Percentiles rank a stretch among this genome's conserved stretches.
Evolutionary conservation across 2,888 invertebrate species (phyloP).

Genomic region (Nomada fucata): DNA sequence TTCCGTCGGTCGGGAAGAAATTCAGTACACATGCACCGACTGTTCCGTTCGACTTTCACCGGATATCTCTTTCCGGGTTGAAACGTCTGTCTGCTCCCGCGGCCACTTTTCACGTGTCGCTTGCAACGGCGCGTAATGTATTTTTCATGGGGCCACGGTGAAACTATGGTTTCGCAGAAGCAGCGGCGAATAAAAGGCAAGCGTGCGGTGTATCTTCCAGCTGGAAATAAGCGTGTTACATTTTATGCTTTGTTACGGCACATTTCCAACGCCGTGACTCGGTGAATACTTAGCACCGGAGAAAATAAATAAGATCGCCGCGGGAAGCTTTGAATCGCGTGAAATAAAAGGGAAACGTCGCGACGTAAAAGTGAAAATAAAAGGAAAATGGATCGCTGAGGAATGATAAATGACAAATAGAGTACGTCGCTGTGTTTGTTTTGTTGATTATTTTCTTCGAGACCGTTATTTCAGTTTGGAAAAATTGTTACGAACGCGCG

Average conservation of each 20-base stretch:
- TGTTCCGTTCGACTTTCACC: slow-evolving; percentile 13
- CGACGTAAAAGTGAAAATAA: too few relatives aligned
- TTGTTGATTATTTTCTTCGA: too few relatives aligned
- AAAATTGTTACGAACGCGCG: too few relatives aligned
- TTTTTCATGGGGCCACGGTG: slow-evolving; percentile 55
- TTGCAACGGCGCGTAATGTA: slow-evolving; percentile 46
- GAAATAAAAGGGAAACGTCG: too few relatives aligned
- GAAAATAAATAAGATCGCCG: too few relatives aligned
- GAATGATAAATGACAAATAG: too few relatives aligned
- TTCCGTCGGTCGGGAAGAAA: slow-evolving; percentile 17
- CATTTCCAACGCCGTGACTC: neutral
- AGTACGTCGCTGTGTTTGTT: too few relatives aligned
- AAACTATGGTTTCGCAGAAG: slow-evolving; percentile 27
- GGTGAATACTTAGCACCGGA: neutral
- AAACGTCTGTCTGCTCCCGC: slow-evolving; percentile 30
- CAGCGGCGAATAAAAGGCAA: slow-evolving; percentile 37
- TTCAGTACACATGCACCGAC: slow-evolving; percentile 14
- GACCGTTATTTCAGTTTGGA: too few relatives aligned
- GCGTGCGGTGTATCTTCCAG: slow-evolving; percentile 1
- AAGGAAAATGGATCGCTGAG: too few relatives aligned
- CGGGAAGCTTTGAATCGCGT: too few relatives aligned
- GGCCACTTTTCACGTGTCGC: slow-evolving; percentile 39
- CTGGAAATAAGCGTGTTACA: neutral
- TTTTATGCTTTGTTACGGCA: neutral
- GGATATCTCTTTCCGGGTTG: slow-evolving; percentile 28